Conservation (phyloP, 2,113 vertebrate genomes). For the Lepidothrix coronata region DNA sequence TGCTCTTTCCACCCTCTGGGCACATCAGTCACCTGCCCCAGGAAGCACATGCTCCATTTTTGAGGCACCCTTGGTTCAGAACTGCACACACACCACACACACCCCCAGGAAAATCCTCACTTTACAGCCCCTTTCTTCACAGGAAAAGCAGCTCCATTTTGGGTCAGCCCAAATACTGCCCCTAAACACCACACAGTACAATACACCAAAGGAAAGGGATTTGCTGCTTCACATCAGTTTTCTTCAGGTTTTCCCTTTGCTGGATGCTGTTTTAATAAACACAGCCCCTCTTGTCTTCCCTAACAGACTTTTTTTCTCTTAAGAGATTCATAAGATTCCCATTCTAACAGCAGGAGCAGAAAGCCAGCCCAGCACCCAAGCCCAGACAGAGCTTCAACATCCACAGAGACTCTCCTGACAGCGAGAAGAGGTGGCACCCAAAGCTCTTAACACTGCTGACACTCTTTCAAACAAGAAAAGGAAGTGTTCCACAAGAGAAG, state of each 20-base stretch:
- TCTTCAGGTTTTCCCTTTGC: neutral
- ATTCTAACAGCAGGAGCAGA: neutral
- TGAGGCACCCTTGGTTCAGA: too few species aligned
- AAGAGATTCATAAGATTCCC: neutral
- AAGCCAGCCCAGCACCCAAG: neutral
- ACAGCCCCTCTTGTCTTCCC: neutral
- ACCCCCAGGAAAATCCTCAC: neutral
- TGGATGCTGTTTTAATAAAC: neutral
- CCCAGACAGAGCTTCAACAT: neutral
- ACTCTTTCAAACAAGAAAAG: neutral
- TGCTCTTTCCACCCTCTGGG: too few species aligned
- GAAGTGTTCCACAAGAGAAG: neutral
- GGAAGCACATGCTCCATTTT: fast-evolving
- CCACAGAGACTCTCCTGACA: neutral
- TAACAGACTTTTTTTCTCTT: neutral
- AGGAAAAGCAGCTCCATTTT: neutral
- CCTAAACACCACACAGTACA: neutral
- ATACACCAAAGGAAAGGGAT: neutral
- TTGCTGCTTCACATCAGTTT: neutral
- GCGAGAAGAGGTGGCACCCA: neutral
- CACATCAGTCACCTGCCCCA: fast-evolving
- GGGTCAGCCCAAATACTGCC: neutral
- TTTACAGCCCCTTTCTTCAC: too few species aligned
- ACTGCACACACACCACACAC: fast-evolving
- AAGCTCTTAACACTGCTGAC: neutral